Percentiles rank a stretch among this genome's conserved stretches.
Evolutionary conservation across 1,140 invertebrate genomes (phyloP).

Genomic region (Drosophila takahashii): DNA sequence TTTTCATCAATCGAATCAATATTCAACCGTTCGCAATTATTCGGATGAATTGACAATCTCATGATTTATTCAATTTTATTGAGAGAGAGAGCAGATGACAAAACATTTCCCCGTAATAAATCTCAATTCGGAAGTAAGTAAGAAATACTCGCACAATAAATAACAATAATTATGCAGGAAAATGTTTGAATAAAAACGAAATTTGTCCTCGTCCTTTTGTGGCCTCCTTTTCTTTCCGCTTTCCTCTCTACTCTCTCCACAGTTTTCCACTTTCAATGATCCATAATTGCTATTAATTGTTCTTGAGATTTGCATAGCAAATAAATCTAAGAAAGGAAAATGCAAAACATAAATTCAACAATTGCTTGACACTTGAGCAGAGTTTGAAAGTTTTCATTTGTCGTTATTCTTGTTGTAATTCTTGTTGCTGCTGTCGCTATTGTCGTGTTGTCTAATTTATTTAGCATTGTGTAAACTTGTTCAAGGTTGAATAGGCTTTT

Average conservation of each 20-base stretch:
- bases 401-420: background rate
- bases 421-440: background rate
- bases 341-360: constrained; percentile 51
- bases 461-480: constrained; percentile 54
- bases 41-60: constrained; percentile 32
- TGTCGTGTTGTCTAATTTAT: constrained; percentile 44
- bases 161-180: constrained; percentile 52
- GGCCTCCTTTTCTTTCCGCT: background rate
- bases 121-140: constrained; percentile 49
- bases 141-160: constrained; percentile 41
- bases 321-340: constrained; percentile 25
- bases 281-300: constrained; percentile 56
- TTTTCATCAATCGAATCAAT: constrained; percentile 29
- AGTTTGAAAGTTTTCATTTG: constrained; percentile 42
- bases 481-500: constrained; percentile 47
- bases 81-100: constrained; percentile 16
- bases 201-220: constrained; percentile 11
- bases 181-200: constrained; percentile 32
- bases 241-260: background rate
- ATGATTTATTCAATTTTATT: constrained; percentile 43
- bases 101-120: constrained; percentile 37
- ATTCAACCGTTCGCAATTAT: constrained; percentile 22
- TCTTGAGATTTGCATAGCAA: constrained; percentile 38
- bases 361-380: constrained; percentile 43
- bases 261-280: constrained; percentile 22